Percentiles rank a stretch among this genome's conserved stretches.
These are phyloP conservation scores for Nilaparvata lugens DNA, from an alignment of 1,140 invertebrate genomes.

Conservation along the genomic window DNA sequence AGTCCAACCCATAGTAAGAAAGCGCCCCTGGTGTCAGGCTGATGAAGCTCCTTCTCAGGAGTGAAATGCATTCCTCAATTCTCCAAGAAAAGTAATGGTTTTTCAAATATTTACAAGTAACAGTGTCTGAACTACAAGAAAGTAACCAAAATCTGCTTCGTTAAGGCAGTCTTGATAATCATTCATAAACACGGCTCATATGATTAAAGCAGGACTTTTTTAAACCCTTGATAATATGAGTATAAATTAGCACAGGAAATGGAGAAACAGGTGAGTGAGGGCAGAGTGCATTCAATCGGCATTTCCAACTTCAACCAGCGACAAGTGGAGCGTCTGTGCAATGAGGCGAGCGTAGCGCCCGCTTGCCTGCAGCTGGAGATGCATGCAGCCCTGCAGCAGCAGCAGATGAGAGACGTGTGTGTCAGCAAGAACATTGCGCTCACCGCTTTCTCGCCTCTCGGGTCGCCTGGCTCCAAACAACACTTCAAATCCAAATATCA, in stretches of 20 bases:
- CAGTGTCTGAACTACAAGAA: too few species aligned
- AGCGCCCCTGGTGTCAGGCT: too few species aligned
- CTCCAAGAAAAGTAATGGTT: too few species aligned
- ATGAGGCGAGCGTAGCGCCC: slow-evolving; percentile 16
- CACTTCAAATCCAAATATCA: slow-evolving; percentile 12
- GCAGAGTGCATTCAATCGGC: slow-evolving; percentile 37
- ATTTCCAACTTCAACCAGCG: slow-evolving; percentile 34
- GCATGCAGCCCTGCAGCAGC: slow-evolving; percentile 43
- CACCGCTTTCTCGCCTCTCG: slow-evolving; percentile 44
- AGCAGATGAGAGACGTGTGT: slow-evolving; percentile 37
- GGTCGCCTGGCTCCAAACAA: slow-evolving; percentile 37
- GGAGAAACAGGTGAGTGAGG: slow-evolving; percentile 43
- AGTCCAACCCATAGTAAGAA: too few species aligned
- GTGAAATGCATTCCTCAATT: too few species aligned
- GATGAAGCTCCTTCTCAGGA: too few species aligned
- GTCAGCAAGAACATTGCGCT: slow-evolving; percentile 35
- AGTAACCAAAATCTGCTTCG: too few species aligned
- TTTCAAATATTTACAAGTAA: too few species aligned
- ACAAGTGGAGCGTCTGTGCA: slow-evolving; percentile 28
- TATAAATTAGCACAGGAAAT: slow-evolving; percentile 35
- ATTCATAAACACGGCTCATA: too few species aligned
- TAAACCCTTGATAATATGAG: neutral
- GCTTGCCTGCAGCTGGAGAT: slow-evolving; percentile 40
- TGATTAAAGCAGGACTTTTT: too few species aligned
- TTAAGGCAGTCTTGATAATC: too few species aligned